Evolutionary conservation across 2,113 vertebrate genomes (phyloP).

Genomic region (Nothobranchius kuhntae): DNA sequence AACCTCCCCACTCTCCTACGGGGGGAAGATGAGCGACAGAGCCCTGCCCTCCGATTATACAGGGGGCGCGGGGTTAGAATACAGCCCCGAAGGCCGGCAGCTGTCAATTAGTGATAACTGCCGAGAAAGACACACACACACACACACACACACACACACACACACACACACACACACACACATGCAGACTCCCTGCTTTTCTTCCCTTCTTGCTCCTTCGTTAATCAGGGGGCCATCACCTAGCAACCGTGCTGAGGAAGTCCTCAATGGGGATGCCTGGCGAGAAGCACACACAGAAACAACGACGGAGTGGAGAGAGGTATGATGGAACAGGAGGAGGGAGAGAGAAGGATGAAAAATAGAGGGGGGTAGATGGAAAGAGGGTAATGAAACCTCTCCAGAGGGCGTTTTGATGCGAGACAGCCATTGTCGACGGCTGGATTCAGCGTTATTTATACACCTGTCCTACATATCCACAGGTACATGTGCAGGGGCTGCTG

Average conservation of each 20-base stretch:
- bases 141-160: slow-evolving; percentile 46
- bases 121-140: slow-evolving; percentile 73
- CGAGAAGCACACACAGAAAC: slow-evolving; percentile 68
- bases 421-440: slow-evolving; percentile 25
- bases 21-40: slow-evolving; percentile 82
- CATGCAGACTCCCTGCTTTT: slow-evolving; percentile 24
- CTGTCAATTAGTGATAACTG: slow-evolving; percentile 99
- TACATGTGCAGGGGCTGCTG: slow-evolving; percentile 8
- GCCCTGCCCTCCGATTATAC: slow-evolving; percentile 92
- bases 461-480: slow-evolving; percentile 45
- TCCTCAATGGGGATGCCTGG: slow-evolving; percentile 83
- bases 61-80: slow-evolving; percentile 91
- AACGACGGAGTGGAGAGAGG: slow-evolving; percentile 52
- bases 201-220: slow-evolving; percentile 54
- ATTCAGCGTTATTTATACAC: slow-evolving; percentile 13
- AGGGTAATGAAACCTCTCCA: slow-evolving; percentile 65
- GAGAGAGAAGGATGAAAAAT: slow-evolving; percentile 50
- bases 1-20: slow-evolving; percentile 74
- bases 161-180: slow-evolving; percentile 9
- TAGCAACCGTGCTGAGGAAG: slow-evolving; percentile 89
- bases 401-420: slow-evolving; percentile 48
- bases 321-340: slow-evolving; percentile 38
- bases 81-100: slow-evolving; percentile 94
- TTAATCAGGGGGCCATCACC: slow-evolving; percentile 90
- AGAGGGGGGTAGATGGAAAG: slow-evolving; percentile 56